Evolutionary conservation across 2,113 vertebrate genomes (phyloP), one percentile per base, ranked within the genome.

Genomic region (Python bivittatus): DNA sequence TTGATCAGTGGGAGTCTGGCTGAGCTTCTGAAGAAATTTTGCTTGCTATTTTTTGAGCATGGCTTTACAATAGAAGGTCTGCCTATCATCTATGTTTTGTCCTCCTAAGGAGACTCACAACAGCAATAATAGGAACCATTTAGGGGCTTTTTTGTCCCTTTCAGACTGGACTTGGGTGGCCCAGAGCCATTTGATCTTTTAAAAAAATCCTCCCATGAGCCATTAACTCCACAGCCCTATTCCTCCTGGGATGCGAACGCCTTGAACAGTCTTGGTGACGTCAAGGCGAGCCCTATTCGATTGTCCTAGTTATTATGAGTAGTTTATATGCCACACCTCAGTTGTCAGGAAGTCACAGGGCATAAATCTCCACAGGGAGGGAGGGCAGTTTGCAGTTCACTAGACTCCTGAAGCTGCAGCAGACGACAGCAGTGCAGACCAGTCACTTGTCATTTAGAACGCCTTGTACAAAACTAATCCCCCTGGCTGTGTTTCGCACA

Each of bases 271-370:
- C 29, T 0, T 0, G 42, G 90, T 86, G 92, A 64, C 72, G 84
- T 90, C 92, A 94, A 72, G 27, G 54, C 60, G 0, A 1, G 90
- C 64, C 57, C 9, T 90, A 38, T 48, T 84, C 2, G 12, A 53
- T 84, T 89, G 84, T 64, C 22, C 25, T 10, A 0, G 1, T 61
- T 94, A 85, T 83, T 83, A 92, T 84, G 88, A 60, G 44, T 88
- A 68, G 44, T 92, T 94, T 92, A 94, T 91, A 8, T 0, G 7
- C 61, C 92, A 91, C 93, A 93, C 88, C 91, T 94, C 0, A 0
- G 92, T 86, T 17, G 0, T 85, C 94, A 94, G 93, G 92, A 92
- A 95, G 92, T 10, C 1, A 89, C 92, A 90, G 54, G 44, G n/a
- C 56, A 90, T 91, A 92, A 96, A 94, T 90, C 54, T 89, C 2